These are phyloP conservation scores for Diploptera punctata DNA, from an alignment of 2,888 invertebrate genomes.

Conservation along the genomic window DNA sequence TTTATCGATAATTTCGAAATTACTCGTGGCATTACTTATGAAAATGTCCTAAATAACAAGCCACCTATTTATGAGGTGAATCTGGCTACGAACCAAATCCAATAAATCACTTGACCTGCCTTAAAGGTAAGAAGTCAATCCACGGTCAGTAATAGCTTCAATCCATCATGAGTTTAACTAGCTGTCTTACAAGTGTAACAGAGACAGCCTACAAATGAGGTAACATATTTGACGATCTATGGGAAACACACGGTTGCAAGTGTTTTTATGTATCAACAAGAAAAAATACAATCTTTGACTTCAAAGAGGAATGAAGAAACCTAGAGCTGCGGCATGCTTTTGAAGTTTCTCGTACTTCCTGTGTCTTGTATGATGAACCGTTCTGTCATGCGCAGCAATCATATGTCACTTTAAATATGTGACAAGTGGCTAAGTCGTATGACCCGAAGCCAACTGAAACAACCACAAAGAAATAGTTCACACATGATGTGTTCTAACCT, in stretches of 20 bases:
- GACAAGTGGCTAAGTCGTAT: background rate
- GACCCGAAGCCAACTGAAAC: background rate
- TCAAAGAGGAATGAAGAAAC: constrained; percentile 1
- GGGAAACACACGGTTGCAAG: background rate
- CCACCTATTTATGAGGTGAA: too few species aligned
- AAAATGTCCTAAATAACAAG: too few species aligned
- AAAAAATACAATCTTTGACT: background rate
- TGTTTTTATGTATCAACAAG: background rate
- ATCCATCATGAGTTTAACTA: background rate
- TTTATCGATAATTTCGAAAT: too few species aligned
- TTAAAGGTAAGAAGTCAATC: background rate
- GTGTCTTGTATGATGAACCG: background rate
- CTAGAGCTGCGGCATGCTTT: background rate
- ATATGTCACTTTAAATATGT: background rate
- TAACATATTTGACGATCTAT: constrained; percentile 16
- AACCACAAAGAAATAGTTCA: background rate
- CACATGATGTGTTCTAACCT: background rate
- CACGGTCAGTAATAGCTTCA: constrained; percentile 1
- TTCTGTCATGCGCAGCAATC: background rate
- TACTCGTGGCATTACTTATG: too few species aligned
- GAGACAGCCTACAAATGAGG: background rate
- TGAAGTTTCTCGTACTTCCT: constrained; percentile 5
- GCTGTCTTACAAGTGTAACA: background rate
- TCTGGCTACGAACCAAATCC: background rate
- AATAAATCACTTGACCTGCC: background rate